phyloP scores from a whole-genome alignment of 1,140 invertebrate genomes.

The Dendroctonus valens region DNA sequence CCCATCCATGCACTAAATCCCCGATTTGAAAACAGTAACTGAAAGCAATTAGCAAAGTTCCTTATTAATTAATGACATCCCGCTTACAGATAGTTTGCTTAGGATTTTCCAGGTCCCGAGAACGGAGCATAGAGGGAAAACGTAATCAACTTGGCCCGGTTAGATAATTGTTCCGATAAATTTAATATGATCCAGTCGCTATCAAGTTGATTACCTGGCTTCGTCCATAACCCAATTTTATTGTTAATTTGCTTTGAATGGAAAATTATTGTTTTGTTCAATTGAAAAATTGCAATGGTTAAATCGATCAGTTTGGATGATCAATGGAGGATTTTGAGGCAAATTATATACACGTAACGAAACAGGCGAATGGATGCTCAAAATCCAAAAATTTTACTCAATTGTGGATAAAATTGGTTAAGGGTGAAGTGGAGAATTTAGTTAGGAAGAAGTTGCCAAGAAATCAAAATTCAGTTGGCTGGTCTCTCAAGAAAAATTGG shows the following conservation, averaged over 20 bases:
- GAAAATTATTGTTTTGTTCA: not conserved
- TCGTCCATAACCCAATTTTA: conserved; percentile 1
- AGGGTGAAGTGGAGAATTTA: no score
- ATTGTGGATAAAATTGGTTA: no score
- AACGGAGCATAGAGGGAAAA: conserved; percentile 23
- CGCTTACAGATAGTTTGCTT: conserved; percentile 24
- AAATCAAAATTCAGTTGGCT: no score
- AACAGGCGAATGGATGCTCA: no score
- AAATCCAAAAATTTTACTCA: no score
- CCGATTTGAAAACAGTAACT: conserved; percentile 16
- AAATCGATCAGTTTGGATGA: no score
- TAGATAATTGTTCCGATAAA: conserved; percentile 28
- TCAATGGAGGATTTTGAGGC: no score
- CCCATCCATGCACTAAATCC: conserved; percentile 3
- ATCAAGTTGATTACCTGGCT: conserved; percentile 15
- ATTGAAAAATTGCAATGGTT: not conserved
- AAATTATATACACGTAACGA: no score
- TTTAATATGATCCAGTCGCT: conserved; percentile 20
- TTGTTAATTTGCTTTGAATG: conserved; percentile 10
- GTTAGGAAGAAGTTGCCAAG: no score
- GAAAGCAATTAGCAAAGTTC: conserved; percentile 27
- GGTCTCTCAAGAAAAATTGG: no score
- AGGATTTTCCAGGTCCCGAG: conserved; percentile 15
- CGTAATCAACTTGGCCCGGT: conserved; percentile 20
- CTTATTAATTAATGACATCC: conserved; percentile 26